Base-by-base conservation (phyloP, 2,113 vertebrate genomes). In the Rattus rattus region DNA sequence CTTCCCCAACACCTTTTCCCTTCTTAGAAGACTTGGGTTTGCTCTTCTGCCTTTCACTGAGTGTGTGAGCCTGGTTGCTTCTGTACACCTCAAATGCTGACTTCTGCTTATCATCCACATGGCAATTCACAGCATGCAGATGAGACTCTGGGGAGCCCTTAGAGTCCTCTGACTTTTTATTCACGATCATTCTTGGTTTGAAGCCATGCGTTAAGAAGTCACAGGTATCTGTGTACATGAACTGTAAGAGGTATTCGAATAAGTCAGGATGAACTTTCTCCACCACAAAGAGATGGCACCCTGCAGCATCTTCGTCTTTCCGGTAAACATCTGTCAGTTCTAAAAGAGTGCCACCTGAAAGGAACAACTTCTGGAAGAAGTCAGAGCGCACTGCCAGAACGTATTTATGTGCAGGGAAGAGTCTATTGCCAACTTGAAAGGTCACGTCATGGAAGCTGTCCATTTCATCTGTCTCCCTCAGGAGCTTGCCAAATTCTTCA, bases 391-490 rank as follows among this genome's bases (percentile, higher is more conserved):
- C 98, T 52, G 99, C 99, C 96, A 99, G 98, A 97, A 99, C 98
- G 97, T 99, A 99, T 97, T 99, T 99, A 98, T 99, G 99, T n/a
- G 98, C 98, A 0, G 99, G 99, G 96, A 99, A 99, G 91, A 98
- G 98, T 98, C 99, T 99, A 85, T 98, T 97, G 43, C 99, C 99
- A 39, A 99, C 99, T 98, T 99, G 99, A 90, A 99, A 99, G 30
- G 99, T 99, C 94, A 99, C 99, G 89, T 99, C 99, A 22, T 99
- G 99, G 97, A 99, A 99, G 97, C 92, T 99, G 98, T 99, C 99
- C 91, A 98, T 99, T 98, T 99, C 99, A 94, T 99, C 99, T 0
- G 99, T 99, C 97, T 99, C 99, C 16, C 98, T 98, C 95, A 99
- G 96, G 52, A 99, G 98, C 63, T 98, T 99, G 96, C 98, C 98